Percentiles rank a stretch among this genome's conserved stretches.
These are phyloP conservation scores for Gallinago stenura DNA, from an alignment of 2,797 vertebrate species.

Conservation along the genomic window DNA sequence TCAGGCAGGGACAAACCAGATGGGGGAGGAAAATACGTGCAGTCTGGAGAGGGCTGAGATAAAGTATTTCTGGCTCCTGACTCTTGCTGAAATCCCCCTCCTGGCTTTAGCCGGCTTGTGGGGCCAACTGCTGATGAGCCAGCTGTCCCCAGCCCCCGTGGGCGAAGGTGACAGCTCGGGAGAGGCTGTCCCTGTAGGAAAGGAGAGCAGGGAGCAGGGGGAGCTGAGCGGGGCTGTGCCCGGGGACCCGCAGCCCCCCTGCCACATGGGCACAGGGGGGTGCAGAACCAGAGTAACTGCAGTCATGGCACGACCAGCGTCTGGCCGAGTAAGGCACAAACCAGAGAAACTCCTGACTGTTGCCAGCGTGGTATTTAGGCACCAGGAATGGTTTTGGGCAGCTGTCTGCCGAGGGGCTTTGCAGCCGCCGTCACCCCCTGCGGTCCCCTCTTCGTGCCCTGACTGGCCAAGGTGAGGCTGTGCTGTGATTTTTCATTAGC, in stretches of 20 bases:
- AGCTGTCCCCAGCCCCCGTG: background rate
- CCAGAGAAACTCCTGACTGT: background rate
- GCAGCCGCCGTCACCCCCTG: accelerated
- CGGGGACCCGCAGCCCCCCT: accelerated
- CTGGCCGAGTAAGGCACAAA: background rate
- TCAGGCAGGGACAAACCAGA: background rate
- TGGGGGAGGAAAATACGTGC: background rate
- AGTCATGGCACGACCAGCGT: accelerated
- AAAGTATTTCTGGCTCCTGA: background rate
- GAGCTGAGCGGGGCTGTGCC: background rate
- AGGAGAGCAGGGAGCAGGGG: background rate
- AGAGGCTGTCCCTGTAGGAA: background rate
- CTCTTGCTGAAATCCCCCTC: background rate
- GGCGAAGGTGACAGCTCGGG: background rate
- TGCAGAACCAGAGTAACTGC: accelerated
- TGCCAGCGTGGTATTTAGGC: background rate
- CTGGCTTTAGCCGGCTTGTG: accelerated
- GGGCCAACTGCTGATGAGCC: background rate
- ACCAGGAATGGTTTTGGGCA: background rate
- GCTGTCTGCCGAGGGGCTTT: background rate
- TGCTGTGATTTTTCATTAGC: conserved; percentile 16
- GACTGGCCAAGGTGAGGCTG: background rate
- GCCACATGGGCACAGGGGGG: background rate
- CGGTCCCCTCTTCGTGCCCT: background rate
- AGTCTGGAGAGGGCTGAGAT: background rate